Conservation (phyloP, 2,888 invertebrate genomes). For the Catocala nupta region DNA sequence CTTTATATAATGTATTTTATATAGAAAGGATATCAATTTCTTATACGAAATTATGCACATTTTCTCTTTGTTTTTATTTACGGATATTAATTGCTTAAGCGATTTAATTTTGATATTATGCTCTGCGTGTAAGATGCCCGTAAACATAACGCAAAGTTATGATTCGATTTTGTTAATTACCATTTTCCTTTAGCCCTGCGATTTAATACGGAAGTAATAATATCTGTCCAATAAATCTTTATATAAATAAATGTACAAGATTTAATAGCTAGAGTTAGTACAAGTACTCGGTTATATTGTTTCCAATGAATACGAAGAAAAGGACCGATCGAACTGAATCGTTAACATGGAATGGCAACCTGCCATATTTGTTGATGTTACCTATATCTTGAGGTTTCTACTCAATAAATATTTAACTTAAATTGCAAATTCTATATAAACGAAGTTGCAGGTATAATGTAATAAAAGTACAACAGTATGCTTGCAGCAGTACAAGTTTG, state of each 20-base stretch:
- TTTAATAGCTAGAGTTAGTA: conserved; percentile 10
- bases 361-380: conserved; percentile 7
- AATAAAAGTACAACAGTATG: background rate
- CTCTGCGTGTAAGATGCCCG: too few species aligned
- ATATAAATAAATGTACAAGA: conserved; percentile 14
- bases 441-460: background rate
- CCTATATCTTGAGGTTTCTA: background rate
- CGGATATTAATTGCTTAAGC: too few species aligned
- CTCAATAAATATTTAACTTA: background rate
- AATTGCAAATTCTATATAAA: background rate
- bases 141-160: background rate
- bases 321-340: conserved; percentile 35
- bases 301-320: conserved; percentile 37
- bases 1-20: too few species aligned
- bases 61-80: too few species aligned
- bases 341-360: conserved; percentile 10
- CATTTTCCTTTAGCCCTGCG: too few species aligned
- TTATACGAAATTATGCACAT: too few species aligned
- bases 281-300: conserved; percentile 25
- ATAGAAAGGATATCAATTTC: too few species aligned
- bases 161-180: too few species aligned
- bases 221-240: background rate
- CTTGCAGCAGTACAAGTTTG: conserved; percentile 17
- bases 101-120: too few species aligned
- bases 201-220: background rate